These are phyloP conservation scores for Epizoanthus rinbou DNA, from an alignment of 92 coral and sea anemone species.

Conservation along the genomic window DNA sequence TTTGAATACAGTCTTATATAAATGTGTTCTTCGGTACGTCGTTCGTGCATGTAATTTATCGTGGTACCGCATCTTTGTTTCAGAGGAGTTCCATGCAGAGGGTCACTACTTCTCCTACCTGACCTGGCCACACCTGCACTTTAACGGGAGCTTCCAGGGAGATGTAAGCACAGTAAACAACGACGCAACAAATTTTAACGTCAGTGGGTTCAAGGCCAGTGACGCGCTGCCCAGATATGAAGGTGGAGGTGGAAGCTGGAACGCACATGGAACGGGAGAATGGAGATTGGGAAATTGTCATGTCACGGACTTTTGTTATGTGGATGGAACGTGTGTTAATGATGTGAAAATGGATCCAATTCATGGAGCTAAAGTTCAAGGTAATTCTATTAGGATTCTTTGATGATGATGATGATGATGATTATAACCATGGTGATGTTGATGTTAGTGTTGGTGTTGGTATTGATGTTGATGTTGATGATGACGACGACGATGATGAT, in stretches of 20 bases:
- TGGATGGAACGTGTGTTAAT: conserved; percentile 32
- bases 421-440: too few relatives aligned
- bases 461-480: too few relatives aligned
- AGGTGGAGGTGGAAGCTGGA: conserved; percentile 23
- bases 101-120: conserved; percentile 56
- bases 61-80: too few relatives aligned
- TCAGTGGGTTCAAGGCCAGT: conserved; percentile 22
- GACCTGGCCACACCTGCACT: conserved; percentile 56
- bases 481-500: too few relatives aligned
- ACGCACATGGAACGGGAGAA: conserved; percentile 59
- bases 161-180: conserved; percentile 65
- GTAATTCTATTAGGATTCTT: too few relatives aligned
- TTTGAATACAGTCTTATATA: too few relatives aligned
- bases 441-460: too few relatives aligned
- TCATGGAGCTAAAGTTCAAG: too few relatives aligned
- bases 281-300: conserved; percentile 46
- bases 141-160: conserved; percentile 51
- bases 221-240: not conserved
- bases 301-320: conserved; percentile 51
- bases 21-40: too few relatives aligned
- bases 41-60: too few relatives aligned
- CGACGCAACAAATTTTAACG: conserved; percentile 45
- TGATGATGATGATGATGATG: too few relatives aligned
- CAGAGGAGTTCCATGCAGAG: not conserved
- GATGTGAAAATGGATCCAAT: not conserved